A percentile compares a stretch with the other conserved stretches of the same genome.
Evolutionary conservation across 2,113 vertebrate genomes (phyloP).

Genomic region (Stictonetta naevosa): DNA sequence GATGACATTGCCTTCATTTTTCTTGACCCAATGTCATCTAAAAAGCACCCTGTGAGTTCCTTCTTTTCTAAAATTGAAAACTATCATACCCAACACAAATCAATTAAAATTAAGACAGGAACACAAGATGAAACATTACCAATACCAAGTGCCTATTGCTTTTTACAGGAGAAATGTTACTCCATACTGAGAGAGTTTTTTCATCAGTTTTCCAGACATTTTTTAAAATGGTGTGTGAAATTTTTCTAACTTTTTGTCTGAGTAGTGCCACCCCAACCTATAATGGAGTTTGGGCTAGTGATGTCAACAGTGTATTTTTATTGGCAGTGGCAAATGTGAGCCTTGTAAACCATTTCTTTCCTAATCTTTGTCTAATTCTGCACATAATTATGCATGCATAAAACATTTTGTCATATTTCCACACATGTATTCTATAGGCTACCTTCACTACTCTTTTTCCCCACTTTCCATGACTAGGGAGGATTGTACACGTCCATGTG

Average conservation of each 20-base stretch:
- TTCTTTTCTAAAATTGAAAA: not conserved
- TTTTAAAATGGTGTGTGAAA: not conserved
- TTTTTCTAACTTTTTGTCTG: not conserved
- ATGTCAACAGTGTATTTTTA: not conserved
- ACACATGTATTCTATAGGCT: not conserved
- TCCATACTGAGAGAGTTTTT: not conserved
- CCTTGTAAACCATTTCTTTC: not conserved
- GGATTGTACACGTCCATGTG: not conserved
- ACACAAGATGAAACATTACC: not conserved
- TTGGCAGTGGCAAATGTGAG: not conserved
- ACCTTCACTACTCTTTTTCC: not conserved
- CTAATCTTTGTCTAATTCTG: not conserved
- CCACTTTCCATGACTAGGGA: not conserved
- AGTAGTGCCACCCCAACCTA: not conserved
- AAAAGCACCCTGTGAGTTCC: not conserved
- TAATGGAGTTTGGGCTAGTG: not conserved
- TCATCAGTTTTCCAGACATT: not conserved
- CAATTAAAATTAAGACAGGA: not conserved
- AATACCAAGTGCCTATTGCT: fast-evolving
- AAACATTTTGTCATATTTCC: not conserved
- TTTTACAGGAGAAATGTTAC: not conserved
- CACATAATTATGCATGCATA: not conserved
- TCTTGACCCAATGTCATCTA: not conserved
- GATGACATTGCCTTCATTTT: not conserved
- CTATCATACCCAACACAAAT: not conserved